Evolutionary conservation across 2,113 vertebrate species (phyloP).

Genomic region (Xenotilapia leptura): DNA sequence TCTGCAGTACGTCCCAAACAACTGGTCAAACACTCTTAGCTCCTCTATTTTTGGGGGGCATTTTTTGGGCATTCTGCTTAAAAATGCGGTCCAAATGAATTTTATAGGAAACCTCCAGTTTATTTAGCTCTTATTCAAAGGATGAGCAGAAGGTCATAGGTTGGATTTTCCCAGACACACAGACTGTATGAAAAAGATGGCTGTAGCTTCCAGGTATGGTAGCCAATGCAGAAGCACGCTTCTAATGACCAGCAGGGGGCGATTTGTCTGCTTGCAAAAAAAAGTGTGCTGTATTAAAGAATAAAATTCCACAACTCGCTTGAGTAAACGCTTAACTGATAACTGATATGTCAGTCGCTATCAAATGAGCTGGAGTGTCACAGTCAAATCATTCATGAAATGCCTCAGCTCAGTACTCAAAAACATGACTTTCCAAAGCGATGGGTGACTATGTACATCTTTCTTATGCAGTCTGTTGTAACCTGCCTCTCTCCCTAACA

Average conservation of each 20-base stretch:
- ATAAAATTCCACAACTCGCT: background rate
- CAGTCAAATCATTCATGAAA: background rate
- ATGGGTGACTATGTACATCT: accelerated
- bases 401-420: background rate
- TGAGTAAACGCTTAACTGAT: background rate
- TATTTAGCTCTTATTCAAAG: background rate
- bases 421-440: background rate
- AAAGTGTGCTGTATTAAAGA: background rate
- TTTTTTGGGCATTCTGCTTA: background rate
- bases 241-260: background rate
- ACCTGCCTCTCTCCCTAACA: background rate
- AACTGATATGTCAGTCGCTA: accelerated
- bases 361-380: background rate
- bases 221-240: background rate
- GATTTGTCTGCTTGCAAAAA: background rate
- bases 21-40: background rate
- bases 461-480: background rate
- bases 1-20: background rate
- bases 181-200: background rate
- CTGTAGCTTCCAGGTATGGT: background rate
- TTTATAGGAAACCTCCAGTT: background rate
- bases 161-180: background rate
- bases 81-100: background rate
- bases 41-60: background rate
- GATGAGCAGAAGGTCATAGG: background rate